These are phyloP conservation scores for Cyprinodon variegatus DNA, from an alignment of 2,113 vertebrate genomes.

Conservation along the genomic window DNA sequence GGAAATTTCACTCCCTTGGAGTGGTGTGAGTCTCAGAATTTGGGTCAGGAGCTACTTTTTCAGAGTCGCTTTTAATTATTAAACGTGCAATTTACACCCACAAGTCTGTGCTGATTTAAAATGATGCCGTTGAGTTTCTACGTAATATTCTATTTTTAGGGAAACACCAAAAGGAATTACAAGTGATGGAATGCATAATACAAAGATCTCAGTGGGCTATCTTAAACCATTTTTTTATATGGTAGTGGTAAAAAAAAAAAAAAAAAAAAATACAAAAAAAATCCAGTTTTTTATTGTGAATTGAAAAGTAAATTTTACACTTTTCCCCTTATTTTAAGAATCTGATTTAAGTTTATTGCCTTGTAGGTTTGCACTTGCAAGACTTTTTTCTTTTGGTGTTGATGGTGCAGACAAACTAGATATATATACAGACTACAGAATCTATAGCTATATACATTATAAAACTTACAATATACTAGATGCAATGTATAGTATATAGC, in stretches of 20 bases:
- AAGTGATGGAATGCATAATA: conserved; percentile 18
- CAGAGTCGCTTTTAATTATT: conserved; percentile 61
- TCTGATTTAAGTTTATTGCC: too few relatives aligned
- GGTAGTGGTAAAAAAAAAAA: conserved; percentile 14
- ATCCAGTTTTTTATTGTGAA: not conserved
- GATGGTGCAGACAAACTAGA: too few relatives aligned
- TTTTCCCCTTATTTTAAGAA: not conserved
- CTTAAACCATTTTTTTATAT: conserved; percentile 11
- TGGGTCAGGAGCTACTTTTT: conserved; percentile 52
- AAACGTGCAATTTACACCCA: conserved; percentile 32
- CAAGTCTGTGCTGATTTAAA: conserved; percentile 15
- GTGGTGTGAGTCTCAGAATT: conserved; percentile 36
- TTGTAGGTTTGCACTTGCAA: too few relatives aligned
- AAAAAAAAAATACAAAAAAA: not conserved
- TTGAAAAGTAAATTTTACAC: not conserved
- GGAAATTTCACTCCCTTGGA: conserved; percentile 55
- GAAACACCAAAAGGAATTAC: conserved; percentile 22
- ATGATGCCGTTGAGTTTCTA: conserved; percentile 22
- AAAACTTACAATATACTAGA: too few relatives aligned
- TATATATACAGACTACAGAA: too few relatives aligned
- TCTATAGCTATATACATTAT: too few relatives aligned
- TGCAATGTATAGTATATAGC: too few relatives aligned
- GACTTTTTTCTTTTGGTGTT: too few relatives aligned
- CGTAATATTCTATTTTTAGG: conserved; percentile 33
- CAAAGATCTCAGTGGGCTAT: conserved; percentile 21